These are phyloP conservation scores for Platichthys stellatus DNA, from an alignment of 2,113 vertebrate genomes.

Conservation along the genomic window DNA sequence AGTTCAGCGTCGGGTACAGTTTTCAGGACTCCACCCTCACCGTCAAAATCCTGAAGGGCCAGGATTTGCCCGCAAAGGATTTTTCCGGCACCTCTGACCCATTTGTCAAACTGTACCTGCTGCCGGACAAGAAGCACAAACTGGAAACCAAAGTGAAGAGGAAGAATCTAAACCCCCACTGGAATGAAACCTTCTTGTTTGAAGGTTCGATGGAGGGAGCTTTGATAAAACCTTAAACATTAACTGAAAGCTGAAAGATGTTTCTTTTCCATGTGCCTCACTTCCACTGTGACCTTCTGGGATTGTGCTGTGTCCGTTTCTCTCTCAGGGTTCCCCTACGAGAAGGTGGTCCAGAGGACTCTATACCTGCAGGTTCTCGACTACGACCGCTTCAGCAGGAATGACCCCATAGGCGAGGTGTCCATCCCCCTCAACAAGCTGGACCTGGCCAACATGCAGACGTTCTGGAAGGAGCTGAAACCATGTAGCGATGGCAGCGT, in stretches of 20 bases:
- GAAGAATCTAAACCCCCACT: slow-evolving; percentile 98
- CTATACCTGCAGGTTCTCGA: slow-evolving; percentile 98
- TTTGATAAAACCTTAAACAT: background rate
- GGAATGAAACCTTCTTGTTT: slow-evolving; percentile 99
- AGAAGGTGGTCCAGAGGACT: slow-evolving; percentile 97
- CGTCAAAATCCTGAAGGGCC: slow-evolving; percentile 97
- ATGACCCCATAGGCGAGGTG: slow-evolving; percentile 98
- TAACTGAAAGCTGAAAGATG: background rate
- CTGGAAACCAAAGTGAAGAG: slow-evolving; percentile 99
- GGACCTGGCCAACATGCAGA: slow-evolving; percentile 98
- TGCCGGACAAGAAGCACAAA: slow-evolving; percentile 99
- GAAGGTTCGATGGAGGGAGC: slow-evolving; percentile 84
- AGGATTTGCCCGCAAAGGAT: slow-evolving; percentile 97
- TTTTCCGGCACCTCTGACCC: slow-evolving; percentile 99
- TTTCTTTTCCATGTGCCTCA: slow-evolving; percentile 2
- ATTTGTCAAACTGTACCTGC: slow-evolving; percentile 98
- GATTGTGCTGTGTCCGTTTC: slow-evolving; percentile 14
- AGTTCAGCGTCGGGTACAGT: slow-evolving; percentile 98
- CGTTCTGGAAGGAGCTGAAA: slow-evolving; percentile 99
- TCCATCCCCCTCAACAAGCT: slow-evolving; percentile 97
- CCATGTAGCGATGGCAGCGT: slow-evolving; percentile 99
- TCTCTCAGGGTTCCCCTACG: slow-evolving; percentile 92
- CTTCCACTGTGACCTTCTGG: background rate
- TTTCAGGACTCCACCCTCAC: slow-evolving; percentile 98
- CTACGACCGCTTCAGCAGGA: slow-evolving; percentile 98